Base-by-base conservation (phyloP, 2,888 invertebrate genomes). In the Pachliopta kotzebuea region DNA sequence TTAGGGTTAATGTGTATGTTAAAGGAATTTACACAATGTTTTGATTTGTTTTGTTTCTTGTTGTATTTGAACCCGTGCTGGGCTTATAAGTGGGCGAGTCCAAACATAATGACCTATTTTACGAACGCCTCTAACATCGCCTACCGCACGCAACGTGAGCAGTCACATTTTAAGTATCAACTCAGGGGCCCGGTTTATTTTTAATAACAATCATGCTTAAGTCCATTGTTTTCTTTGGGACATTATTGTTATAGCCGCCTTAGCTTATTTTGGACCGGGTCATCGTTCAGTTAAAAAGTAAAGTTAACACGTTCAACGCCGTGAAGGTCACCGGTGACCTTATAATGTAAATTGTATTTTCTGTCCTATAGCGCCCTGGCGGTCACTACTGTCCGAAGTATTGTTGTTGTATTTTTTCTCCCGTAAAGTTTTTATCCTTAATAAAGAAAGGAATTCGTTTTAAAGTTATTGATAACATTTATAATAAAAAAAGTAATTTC, bases 151-250 rank as follows among this genome's bases (percentile, higher is more conserved):
- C 81, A 76, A 78, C 83, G 83, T 85, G 78, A 85, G 77, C 78
- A 76, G 83, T 78, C 82, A 86, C 81, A 79, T 81, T 84, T 89
- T 70, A 85, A 89, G 86, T 84, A 81, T 76, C 83, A 77, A 81
- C 83, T 83, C 79, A 79, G 81, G 75, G 74, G 74, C 73, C 72
- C 72, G 73, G 81, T 79, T 84, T 87, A 85, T 85, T 87, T 80
- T 86, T 85, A 84, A 85, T 81, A 79, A 79, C 74, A 77, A 75
- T 77, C 74, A 78, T 79, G 79, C 81, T 77, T 79, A 74, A 72
- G 74, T 70, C 79, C 85, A 86, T 85, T 89, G 88, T 88, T 89
- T 88, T 84, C 83, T 80, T 86, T 83, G 77, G 78, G 83, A 86
- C 84, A 84, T 80, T 81, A 84, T 86, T 87, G 80, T 83, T 82